phyloP scores from a whole-genome alignment of 2,113 vertebrate genomes.

The Thalassarche chlororhynchos region DNA sequence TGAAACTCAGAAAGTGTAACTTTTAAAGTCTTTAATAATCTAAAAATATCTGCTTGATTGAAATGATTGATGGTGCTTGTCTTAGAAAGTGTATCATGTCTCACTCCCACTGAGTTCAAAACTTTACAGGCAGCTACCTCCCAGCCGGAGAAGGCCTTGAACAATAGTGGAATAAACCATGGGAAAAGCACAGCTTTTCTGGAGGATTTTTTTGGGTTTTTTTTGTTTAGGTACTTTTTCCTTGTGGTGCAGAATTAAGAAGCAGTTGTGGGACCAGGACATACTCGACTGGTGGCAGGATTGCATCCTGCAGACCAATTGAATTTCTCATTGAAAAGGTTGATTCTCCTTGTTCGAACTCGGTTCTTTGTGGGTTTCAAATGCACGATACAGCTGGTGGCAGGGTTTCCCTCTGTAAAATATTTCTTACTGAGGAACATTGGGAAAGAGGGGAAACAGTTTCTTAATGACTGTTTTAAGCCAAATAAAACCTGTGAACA shows the following conservation, averaged over 20 bases:
- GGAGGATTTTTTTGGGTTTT: neutral
- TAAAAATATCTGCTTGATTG: neutral
- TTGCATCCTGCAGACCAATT: neutral
- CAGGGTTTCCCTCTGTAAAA: neutral
- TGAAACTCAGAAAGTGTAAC: neutral
- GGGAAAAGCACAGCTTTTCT: neutral
- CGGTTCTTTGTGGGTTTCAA: neutral
- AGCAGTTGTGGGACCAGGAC: neutral
- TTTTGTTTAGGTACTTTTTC: neutral
- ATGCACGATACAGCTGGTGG: neutral
- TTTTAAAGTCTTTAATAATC: neutral
- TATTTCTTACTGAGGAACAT: neutral
- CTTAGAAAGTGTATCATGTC: slow-evolving; percentile 8
- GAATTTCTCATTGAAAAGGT: neutral
- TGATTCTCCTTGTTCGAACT: neutral
- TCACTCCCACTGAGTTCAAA: slow-evolving; percentile 45
- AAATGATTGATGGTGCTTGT: slow-evolving; percentile 1
- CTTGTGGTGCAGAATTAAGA: slow-evolving; percentile 13
- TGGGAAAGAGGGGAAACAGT: neutral
- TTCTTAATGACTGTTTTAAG: neutral
- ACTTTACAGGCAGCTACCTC: neutral
- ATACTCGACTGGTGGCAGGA: neutral
- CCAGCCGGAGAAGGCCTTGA: neutral
- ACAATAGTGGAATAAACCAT: neutral
- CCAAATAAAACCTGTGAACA: neutral